phyloP scores from a whole-genome alignment of 2,113 vertebrate genomes.

The Chrysochloris asiatica region DNA sequence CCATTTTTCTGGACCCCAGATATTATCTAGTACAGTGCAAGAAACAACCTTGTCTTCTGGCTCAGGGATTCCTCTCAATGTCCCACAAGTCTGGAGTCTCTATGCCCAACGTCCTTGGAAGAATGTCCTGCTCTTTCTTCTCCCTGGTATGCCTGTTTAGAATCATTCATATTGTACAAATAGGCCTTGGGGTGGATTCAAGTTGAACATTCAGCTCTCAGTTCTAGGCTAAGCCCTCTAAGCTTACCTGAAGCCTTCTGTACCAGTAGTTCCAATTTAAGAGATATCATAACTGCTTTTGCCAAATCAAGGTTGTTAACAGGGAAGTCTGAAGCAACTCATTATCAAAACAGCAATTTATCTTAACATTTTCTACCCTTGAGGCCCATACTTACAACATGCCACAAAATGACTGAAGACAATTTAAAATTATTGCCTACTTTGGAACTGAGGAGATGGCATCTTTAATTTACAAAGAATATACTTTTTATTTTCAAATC shows the following conservation, averaged over 20 bases:
- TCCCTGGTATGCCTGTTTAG: background rate
- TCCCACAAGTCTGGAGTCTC: background rate
- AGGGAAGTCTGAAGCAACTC: background rate
- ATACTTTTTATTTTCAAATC: slow-evolving; percentile 14
- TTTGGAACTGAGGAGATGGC: background rate
- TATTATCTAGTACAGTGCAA: background rate
- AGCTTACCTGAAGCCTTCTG: background rate
- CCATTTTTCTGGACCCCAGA: slow-evolving; percentile 3
- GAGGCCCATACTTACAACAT: background rate
- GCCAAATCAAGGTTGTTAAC: too few species aligned
- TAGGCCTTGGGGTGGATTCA: background rate
- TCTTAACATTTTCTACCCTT: background rate
- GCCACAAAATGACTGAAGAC: background rate
- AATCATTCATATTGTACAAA: background rate
- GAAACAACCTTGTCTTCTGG: background rate
- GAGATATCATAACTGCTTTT: background rate
- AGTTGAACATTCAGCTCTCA: background rate
- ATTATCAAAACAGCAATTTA: background rate
- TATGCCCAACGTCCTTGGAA: background rate
- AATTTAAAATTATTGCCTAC: background rate
- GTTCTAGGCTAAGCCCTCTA: background rate
- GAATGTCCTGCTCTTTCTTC: background rate
- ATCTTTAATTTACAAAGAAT: background rate
- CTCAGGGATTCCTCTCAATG: background rate
- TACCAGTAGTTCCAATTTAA: background rate